A percentile compares a stretch with the other conserved stretches of the same genome.
Conservation (phyloP, 2,888 invertebrate species). For the Chirona hameri region DNA sequence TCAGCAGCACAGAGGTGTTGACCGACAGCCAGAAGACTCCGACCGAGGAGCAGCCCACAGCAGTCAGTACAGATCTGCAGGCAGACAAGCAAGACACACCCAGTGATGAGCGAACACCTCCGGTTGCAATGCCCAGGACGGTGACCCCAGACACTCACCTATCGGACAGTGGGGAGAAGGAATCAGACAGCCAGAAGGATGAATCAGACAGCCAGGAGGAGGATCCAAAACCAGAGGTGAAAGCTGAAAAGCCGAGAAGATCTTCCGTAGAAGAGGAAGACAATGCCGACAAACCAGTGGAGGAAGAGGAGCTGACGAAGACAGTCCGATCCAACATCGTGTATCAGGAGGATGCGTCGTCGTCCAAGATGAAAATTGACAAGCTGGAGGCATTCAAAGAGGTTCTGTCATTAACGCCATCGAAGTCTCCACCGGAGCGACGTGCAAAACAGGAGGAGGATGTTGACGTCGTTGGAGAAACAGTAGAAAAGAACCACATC, state of each 20-base stretch:
- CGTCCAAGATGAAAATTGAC: not conserved
- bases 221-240: not conserved
- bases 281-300: not conserved
- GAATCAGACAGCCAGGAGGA: no score
- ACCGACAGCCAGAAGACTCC: no score
- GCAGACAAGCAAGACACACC: no score
- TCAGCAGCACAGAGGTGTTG: no score
- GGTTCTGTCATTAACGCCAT: not conserved
- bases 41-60: no score
- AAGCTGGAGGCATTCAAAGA: constrained; percentile 7
- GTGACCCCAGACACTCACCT: no score
- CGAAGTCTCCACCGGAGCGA: not conserved
- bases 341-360: no score
- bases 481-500: not conserved
- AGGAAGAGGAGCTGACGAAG: not conserved
- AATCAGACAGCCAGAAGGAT: no score
- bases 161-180: no score
- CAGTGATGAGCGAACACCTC: no score
- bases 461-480: not conserved
- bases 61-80: no score
- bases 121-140: no score
- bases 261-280: not conserved
- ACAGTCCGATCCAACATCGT: not conserved
- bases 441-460: not conserved
- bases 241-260: not conserved